Base-by-base conservation (phyloP, 30 jellyfish, hydroid and myxozoan species). In the Rhopilema esculentum region DNA sequence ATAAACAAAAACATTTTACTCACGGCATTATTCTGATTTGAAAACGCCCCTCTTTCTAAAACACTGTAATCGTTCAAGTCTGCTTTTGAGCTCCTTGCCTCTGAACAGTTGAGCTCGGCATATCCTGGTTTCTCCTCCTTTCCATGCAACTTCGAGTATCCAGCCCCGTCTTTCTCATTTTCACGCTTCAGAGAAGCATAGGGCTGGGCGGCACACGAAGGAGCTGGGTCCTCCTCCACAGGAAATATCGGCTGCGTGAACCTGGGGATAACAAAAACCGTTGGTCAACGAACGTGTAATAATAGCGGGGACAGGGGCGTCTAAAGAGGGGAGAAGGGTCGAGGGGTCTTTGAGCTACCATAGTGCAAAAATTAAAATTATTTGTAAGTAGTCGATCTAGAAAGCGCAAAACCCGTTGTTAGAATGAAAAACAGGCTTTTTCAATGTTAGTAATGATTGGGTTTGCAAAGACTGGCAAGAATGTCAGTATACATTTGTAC, bases 161-260 rank as follows among this genome's bases (percentile, higher is more conserved):
- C 81, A 22, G n/a, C 51, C 64, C 12, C 64, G 40, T 26, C 31
- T 75, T 16, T 2, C 20, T 69, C 75, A 16, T 50, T 67, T 16
- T 26, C 24, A 0, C 78, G 73, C 27, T 68, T 77, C 1, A 66
- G 78, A 17, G 74, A 63, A 0, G 79, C 77, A 62, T 66, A 83
- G 16, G 79, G 72, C 53, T 69, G 79, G 16, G 32, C 29, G 33
- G 32, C 27, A n/a, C n/a, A n/a, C 12, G 57, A 40, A 2, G 57
- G 57, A 8, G 82, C 50, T 0, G 72, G n/a, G 27, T 27, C 61
- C 6, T 40, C 76, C 28, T 32, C 76, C 26, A 29, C 75, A 2
- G 84, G 84, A 21, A 73, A 73, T 15, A 73, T 40, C 1, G 84
- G 84, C 69, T 73, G 70, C 24, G 84, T 30, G 27, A 73, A 73